Percentiles rank a stretch among this genome's conserved stretches.
phyloP scores from a whole-genome alignment of 2,888 invertebrate genomes.

The Pemphredon lugubris region DNA sequence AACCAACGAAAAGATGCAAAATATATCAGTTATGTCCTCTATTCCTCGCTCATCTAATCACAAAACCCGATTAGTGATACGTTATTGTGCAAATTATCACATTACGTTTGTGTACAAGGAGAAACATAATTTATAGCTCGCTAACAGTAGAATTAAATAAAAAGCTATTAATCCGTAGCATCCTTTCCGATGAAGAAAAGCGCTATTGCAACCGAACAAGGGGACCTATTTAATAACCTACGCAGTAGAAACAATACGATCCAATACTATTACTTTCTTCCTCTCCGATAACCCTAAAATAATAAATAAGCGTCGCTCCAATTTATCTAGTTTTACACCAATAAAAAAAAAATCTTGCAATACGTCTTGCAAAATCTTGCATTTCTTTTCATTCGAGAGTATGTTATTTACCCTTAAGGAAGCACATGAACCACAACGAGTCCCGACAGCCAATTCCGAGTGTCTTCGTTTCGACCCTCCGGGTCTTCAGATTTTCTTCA shows the following conservation, averaged over 20 bases:
- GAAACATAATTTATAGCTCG: conserved; percentile 19
- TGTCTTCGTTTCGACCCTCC: too few relatives aligned
- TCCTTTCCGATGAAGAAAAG: conserved; percentile 4
- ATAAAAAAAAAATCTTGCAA: conserved; percentile 1
- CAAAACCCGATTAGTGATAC: conserved; percentile 29
- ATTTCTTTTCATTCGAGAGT: conserved; percentile 19
- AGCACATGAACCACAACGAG: too few relatives aligned
- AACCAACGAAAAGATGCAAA: conserved; percentile 33
- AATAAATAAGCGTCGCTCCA: conserved; percentile 59
- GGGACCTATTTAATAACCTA: conserved; percentile 6
- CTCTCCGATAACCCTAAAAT: conserved; percentile 39
- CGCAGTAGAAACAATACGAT: conserved; percentile 23
- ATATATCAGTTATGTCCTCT: conserved; percentile 23
- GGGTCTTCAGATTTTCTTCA: background rate
- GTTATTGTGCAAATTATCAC: conserved; percentile 65
- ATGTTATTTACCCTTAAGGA: conserved; percentile 17
- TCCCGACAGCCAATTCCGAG: too few relatives aligned
- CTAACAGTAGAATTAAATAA: conserved; percentile 24
- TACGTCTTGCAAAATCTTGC: too few relatives aligned
- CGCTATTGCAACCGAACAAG: conserved; percentile 3
- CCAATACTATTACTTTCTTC: conserved; percentile 37
- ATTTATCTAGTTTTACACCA: conserved; percentile 30
- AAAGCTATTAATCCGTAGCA: conserved; percentile 18
- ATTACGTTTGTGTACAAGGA: conserved; percentile 40
- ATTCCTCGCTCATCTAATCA: conserved; percentile 29